These are phyloP conservation scores for Cynoglossus semilaevis DNA, from an alignment of 2,113 vertebrate species.

Conservation along the genomic window DNA sequence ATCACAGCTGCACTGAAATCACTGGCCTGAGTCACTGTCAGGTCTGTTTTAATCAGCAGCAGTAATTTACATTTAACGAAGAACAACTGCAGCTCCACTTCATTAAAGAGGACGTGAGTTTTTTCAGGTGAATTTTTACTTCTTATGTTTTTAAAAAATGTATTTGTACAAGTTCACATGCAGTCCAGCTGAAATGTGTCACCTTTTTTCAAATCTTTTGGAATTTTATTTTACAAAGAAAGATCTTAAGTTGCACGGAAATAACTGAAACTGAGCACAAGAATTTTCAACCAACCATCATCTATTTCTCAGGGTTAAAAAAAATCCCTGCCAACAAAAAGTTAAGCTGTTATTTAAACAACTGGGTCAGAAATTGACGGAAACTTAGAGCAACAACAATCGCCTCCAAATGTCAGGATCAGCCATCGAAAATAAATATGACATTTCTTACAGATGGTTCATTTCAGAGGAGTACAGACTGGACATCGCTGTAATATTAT, in stretches of 20 bases:
- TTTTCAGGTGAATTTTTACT: neutral
- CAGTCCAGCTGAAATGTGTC: neutral
- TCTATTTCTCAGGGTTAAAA: conserved; percentile 39
- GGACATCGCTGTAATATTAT: no score
- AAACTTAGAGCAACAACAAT: no score
- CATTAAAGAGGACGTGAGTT: no score
- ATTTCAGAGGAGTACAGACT: no score
- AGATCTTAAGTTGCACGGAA: neutral
- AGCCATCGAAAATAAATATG: no score
- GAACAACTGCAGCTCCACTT: neutral
- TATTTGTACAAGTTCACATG: neutral
- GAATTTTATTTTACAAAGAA: neutral
- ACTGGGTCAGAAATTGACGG: conserved; percentile 9
- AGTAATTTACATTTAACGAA: conserved; percentile 12
- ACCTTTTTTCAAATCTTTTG: neutral
- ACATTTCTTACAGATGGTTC: no score
- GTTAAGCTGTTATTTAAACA: conserved; percentile 47
- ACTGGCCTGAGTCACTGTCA: conserved; percentile 1
- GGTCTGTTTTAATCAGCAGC: conserved; percentile 19
- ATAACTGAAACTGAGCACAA: conserved; percentile 16
- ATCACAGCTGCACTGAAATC: conserved; percentile 20
- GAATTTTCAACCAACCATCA: conserved; percentile 31
- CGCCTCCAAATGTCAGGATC: no score
- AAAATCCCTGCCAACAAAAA: conserved; percentile 36
- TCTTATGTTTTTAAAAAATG: neutral